Percentiles rank a stretch among this genome's conserved stretches.
These are phyloP conservation scores for Pediacus dermestoides DNA, from an alignment of 2,888 invertebrate species.

Conservation along the genomic window DNA sequence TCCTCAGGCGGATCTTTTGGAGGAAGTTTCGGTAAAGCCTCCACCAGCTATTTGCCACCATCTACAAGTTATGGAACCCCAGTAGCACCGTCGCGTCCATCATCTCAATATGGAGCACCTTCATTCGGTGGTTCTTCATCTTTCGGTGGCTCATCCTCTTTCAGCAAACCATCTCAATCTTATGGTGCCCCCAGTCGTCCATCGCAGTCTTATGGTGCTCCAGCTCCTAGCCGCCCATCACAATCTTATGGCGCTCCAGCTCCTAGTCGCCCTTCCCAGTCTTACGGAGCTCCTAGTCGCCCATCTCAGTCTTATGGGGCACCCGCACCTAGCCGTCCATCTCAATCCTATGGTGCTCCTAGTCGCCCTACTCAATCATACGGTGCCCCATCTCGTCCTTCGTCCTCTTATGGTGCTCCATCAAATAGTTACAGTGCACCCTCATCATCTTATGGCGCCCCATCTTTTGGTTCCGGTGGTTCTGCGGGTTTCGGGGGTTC, in stretches of 20 bases:
- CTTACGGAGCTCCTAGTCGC: constrained; percentile 43
- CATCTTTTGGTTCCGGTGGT: constrained; percentile 30
- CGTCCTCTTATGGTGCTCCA: constrained; percentile 48
- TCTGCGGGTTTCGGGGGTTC: constrained; percentile 25
- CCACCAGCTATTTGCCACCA: constrained; percentile 35
- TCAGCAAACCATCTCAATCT: constrained; percentile 46
- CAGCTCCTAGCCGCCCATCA: constrained; percentile 10
- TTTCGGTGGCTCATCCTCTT: constrained; percentile 52
- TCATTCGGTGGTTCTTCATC: constrained; percentile 44
- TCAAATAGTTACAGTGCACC: constrained; percentile 16
- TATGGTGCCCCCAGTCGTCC: constrained; percentile 53
- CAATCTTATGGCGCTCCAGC: constrained; percentile 25
- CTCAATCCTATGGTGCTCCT: constrained; percentile 37
- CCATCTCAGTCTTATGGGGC: constrained; percentile 50
- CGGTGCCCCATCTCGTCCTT: constrained; percentile 31
- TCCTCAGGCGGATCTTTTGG: constrained; percentile 19
- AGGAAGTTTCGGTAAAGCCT: constrained; percentile 17
- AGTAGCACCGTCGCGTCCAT: constrained; percentile 43
- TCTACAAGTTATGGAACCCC: constrained; percentile 44
- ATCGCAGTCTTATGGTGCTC: constrained; percentile 38
- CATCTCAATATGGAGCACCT: not conserved
- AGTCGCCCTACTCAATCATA: constrained; percentile 22
- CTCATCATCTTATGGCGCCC: constrained; percentile 6
- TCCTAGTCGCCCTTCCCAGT: constrained; percentile 27
- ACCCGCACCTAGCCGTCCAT: constrained; percentile 43